A percentile compares a stretch with the other conserved stretches of the same genome.
Conservation (phyloP, 2,797 vertebrate genomes). For the Tangara arthus region DNA sequence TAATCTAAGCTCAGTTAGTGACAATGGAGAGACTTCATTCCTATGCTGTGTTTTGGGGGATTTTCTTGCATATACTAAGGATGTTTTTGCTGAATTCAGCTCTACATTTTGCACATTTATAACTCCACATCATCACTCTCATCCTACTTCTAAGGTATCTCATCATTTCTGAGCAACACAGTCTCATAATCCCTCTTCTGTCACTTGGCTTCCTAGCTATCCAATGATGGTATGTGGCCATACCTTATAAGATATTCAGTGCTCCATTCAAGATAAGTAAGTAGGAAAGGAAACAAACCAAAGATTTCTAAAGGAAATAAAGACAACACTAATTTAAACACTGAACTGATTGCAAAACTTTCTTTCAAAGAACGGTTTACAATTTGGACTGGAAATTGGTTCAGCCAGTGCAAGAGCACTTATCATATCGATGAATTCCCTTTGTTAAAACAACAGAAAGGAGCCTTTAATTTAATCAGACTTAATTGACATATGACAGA, state of each 20-base stretch:
- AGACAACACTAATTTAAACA: neutral
- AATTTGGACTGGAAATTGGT: neutral
- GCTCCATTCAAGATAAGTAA: neutral
- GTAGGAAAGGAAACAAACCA: neutral
- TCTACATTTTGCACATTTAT: neutral
- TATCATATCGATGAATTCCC: neutral
- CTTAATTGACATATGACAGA: neutral
- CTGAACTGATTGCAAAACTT: neutral
- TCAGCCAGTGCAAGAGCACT: neutral
- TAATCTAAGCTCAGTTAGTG: neutral
- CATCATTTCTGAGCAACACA: neutral
- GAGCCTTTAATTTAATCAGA: neutral
- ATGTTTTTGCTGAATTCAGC: neutral
- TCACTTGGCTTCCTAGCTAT: neutral
- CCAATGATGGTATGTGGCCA: rapidly evolving
- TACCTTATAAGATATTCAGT: neutral
- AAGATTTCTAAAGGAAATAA: neutral
- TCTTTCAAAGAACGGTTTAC: neutral
- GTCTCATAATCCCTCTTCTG: neutral
- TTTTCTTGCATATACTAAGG: neutral
- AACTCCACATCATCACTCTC: neutral
- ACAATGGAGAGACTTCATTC: neutral
- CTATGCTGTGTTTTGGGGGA: rapidly evolving
- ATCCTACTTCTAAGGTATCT: neutral
- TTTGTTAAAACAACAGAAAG: neutral